These are phyloP conservation scores for Lethocerus indicus DNA, from an alignment of 1,140 invertebrate species.

Conservation along the genomic window DNA sequence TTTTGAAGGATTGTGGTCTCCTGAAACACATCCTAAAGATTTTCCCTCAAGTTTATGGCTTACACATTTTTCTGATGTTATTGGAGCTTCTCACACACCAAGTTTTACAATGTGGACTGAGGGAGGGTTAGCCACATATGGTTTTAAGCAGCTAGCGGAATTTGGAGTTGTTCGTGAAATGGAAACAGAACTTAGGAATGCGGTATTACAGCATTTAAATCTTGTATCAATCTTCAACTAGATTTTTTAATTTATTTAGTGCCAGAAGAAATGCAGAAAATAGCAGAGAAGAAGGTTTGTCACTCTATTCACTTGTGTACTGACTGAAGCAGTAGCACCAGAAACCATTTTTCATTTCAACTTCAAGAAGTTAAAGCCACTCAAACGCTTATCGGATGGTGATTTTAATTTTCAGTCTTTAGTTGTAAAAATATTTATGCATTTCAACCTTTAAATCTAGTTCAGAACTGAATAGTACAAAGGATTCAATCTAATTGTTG, in stretches of 20 bases:
- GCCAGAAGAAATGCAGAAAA: no score
- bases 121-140: slow-evolving; percentile 75
- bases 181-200: slow-evolving; percentile 74
- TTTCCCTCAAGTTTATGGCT: slow-evolving; percentile 73
- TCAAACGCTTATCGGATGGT: no score
- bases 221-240: not conserved
- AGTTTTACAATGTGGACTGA: slow-evolving; percentile 92
- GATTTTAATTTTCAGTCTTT: no score
- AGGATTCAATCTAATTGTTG: no score
- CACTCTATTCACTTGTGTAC: not conserved
- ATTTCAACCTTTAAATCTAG: no score
- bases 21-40: slow-evolving; percentile 90
- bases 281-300: not conserved
- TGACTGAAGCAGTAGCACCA: no score
- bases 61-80: slow-evolving; percentile 95
- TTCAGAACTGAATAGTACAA: no score
- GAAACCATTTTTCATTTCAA: no score
- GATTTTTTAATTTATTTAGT: not conserved
- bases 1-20: slow-evolving; percentile 94
- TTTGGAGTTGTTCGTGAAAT: slow-evolving; percentile 82
- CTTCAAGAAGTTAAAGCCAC: no score
- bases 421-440: no score
- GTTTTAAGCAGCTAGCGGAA: slow-evolving; percentile 84
- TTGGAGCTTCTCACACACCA: slow-evolving; percentile 83
- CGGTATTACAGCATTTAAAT: slow-evolving; percentile 25